A percentile compares a stretch with the other conserved stretches of the same genome.
Evolutionary conservation across 2,888 invertebrate genomes (phyloP).

Genomic region (Meiosimyza decipiens): DNA sequence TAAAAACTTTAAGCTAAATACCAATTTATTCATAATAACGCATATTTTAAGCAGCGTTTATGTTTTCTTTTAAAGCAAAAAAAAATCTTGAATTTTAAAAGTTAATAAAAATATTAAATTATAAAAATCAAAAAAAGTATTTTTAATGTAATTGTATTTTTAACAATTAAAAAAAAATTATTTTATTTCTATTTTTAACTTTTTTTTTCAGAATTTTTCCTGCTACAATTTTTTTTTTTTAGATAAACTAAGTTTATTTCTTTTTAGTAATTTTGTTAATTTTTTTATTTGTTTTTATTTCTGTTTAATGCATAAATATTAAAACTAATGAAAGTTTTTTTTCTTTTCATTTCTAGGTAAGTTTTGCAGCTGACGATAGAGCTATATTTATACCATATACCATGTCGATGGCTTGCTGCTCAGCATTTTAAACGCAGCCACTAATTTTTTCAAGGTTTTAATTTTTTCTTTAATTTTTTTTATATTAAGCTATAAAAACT

Average conservation of each 20-base stretch:
- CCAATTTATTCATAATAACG: too few relatives aligned
- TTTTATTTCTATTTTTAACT: too few relatives aligned
- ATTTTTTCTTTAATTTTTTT: not conserved
- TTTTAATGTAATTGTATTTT: too few relatives aligned
- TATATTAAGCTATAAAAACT: not conserved
- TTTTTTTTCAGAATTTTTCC: too few relatives aligned
- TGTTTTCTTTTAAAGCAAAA: too few relatives aligned
- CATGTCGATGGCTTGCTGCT: not conserved
- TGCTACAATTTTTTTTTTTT: not conserved
- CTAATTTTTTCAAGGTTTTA: slow-evolving; percentile 14
- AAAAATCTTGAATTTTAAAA: too few relatives aligned
- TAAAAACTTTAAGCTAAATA: not conserved
- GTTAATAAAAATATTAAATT: too few relatives aligned
- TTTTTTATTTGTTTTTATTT: not conserved
- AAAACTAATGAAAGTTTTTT: slow-evolving; percentile 40
- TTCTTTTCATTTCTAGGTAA: slow-evolving; percentile 34
- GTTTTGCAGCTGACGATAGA: slow-evolving; percentile 1
- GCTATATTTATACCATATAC: not conserved
- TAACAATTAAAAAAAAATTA: too few relatives aligned
- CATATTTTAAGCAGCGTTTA: too few relatives aligned
- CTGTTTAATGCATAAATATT: not conserved
- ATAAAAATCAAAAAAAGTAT: too few relatives aligned
- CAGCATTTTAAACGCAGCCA: not conserved
- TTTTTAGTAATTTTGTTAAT: not conserved
- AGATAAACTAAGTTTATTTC: not conserved